phyloP scores from a whole-genome alignment of 2,113 vertebrate species.

The Mobula birostris region DNA sequence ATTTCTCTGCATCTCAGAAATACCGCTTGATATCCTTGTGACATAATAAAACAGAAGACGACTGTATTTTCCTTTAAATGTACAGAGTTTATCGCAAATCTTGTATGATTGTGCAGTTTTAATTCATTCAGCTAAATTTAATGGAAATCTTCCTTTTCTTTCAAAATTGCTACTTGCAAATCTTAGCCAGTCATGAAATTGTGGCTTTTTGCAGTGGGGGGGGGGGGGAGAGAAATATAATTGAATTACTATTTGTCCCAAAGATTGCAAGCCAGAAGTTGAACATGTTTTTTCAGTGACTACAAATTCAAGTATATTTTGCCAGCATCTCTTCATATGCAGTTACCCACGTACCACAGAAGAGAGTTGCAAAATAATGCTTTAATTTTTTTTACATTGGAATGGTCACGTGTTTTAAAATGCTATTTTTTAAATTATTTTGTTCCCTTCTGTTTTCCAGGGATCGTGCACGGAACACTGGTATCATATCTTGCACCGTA shows the following conservation, averaged over 20 bases:
- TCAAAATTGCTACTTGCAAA: background rate
- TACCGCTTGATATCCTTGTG: background rate
- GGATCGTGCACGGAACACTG: conserved; percentile 83
- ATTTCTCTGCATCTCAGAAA: background rate
- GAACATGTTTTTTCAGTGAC: too few species aligned
- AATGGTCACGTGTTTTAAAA: background rate
- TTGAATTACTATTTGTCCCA: background rate
- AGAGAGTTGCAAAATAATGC: too few species aligned
- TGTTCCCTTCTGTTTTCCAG: conserved; percentile 48
- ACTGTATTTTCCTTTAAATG: background rate
- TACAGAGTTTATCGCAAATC: background rate
- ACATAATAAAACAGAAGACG: background rate
- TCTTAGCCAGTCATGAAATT: background rate
- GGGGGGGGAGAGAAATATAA: too few species aligned
- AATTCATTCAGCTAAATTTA: background rate
- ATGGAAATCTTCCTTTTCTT: background rate
- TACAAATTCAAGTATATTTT: too few species aligned
- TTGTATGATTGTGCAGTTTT: background rate
- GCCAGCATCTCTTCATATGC: too few species aligned
- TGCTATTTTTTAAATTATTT: background rate
- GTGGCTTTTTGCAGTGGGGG: background rate
- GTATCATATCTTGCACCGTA: conserved; percentile 84
- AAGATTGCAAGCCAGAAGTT: background rate
- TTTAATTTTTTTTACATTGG: too few species aligned
- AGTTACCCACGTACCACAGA: too few species aligned